Base-by-base conservation (phyloP, 2,797 vertebrate species). In the Myotis findleyi region DNA sequence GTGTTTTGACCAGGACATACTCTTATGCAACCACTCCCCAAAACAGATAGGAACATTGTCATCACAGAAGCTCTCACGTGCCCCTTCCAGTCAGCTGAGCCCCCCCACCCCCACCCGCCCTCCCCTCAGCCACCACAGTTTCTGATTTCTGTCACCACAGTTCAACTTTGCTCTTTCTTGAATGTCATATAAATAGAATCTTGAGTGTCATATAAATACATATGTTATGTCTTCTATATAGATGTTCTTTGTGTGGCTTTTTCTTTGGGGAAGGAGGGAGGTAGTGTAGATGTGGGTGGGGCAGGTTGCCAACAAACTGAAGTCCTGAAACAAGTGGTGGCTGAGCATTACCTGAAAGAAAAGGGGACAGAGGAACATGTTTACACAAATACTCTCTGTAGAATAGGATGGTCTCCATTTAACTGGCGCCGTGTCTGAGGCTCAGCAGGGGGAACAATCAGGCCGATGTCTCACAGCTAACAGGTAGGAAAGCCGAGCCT, bases 201-300 rank as follows among this genome's bases (percentile, higher is more conserved):
- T 92, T 44, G 18, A 68, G n/a, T 86, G 59, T 86, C 5, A 5
- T 81, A 11, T 82, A 87, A 44, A 49, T 66, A 68, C 36, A 59
- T 49, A n/a, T 4, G 23, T 17, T n/a, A 21, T 33, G 11, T 92
- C 20, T 87, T 73, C n/a, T 51, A 20, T 49, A 41, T n/a, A 14
- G 55, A 27, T 82, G 36, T 87, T 85, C 55, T 96, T 79, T 86
- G 76, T 85, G 41, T 68, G 59, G 21, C 72, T 85, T 93, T 83
- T 91, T 92, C 69, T 88, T 85, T 44, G 75, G 36, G 47, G 49
- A 55, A 55, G 4, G 49, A 51, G 47, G 33, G 69, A 75, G 55
- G 14, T 79, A 6, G 30, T 71, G 36, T 33, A 85, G 68, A 51
- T 27, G 44, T 73, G 51, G 27, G 3, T 36, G 72, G 55, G 73